A percentile compares a stretch with the other conserved stretches of the same genome.
These are phyloP conservation scores for Spea multiplicata DNA, from an alignment of 2,113 vertebrate genomes.

Conservation along the genomic window DNA sequence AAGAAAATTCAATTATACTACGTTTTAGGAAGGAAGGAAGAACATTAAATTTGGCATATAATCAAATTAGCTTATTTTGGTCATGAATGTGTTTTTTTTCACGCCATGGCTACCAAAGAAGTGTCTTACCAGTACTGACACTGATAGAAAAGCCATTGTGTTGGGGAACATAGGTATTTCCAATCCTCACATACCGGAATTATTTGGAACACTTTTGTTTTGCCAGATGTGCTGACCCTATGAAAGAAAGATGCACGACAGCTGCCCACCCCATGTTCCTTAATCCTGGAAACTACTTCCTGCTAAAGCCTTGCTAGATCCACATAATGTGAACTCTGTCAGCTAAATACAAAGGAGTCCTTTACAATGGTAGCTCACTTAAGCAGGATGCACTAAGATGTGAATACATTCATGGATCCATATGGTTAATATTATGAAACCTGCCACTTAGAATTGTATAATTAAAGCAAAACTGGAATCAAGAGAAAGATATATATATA, in stretches of 20 bases:
- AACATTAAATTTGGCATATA: too few species aligned
- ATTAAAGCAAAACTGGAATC: too few species aligned
- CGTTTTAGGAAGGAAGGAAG: too few species aligned
- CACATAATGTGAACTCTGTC: conserved; percentile 42
- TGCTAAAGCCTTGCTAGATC: conserved; percentile 31
- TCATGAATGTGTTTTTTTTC: too few species aligned
- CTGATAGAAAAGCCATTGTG: conserved; percentile 13
- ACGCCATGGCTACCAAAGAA: neutral
- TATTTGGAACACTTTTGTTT: conserved; percentile 34
- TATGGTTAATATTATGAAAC: conserved; percentile 23
- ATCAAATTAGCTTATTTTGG: too few species aligned
- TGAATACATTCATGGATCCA: conserved; percentile 4
- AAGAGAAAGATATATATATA: too few species aligned
- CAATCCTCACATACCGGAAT: conserved; percentile 8
- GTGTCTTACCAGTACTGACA: neutral
- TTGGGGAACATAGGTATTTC: conserved; percentile 33
- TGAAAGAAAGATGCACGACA: conserved; percentile 35
- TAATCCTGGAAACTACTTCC: conserved; percentile 42
- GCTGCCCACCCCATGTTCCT: conserved; percentile 36
- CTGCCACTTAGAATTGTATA: neutral
- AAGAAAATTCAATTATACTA: too few species aligned
- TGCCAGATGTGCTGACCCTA: conserved; percentile 44
- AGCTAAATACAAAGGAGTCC: conserved; percentile 39
- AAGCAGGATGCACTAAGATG: neutral
- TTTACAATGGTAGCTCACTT: conserved; percentile 37